Base-by-base conservation (phyloP, 2,113 vertebrate species). In the Octodon degus region DNA sequence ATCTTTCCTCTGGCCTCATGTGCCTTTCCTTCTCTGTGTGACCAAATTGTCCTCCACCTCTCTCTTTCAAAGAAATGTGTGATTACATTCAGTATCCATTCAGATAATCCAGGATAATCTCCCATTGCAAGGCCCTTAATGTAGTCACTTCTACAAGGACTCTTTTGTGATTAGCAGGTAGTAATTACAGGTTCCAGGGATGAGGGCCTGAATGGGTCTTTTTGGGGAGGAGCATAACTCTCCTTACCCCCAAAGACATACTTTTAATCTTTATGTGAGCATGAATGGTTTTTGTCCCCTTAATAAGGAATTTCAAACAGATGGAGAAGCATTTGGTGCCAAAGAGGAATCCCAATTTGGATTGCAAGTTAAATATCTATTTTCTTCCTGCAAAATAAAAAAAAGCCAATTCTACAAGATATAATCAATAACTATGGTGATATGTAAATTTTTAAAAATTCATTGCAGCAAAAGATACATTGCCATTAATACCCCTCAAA, bases 61-160 rank as follows among this genome's bases (percentile, higher is more conserved):
- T 93, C 67, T 68, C 84, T 70, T 34, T 14, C 19, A 92, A 94
- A 32, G 20, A 67, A 50, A 32, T 19, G 7, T 4, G 22, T 47
- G 50, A 68, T 34, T 91, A 20, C 40, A 32, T 60, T 81, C 50
- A 76, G 77, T 32, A 37, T 50, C 50, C 22, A 58, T 67, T 50
- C 0, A 0, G 11, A 40, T 65, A 91, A 89, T 68, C 79, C n/a
- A 62, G 53, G 70, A 93, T 55, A 55, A 85, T 62, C 65, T 74
- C 47, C 82, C 63, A 72, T 8, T n/a, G 47, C 55, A 84, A 91
- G 76, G 32, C 37, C 83, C 79, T 85, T 77, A 65, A 97, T 68
- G 93, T 65, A 94, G 85, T 86, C 84, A 91, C 72, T 86, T 40
- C 60, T 82, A 30, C n/a, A 93, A 81, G 85, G 10, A n/a, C 60